Evolutionary conservation across 2,113 vertebrate genomes (phyloP).

Genomic region (Tauraco erythrolophus): DNA sequence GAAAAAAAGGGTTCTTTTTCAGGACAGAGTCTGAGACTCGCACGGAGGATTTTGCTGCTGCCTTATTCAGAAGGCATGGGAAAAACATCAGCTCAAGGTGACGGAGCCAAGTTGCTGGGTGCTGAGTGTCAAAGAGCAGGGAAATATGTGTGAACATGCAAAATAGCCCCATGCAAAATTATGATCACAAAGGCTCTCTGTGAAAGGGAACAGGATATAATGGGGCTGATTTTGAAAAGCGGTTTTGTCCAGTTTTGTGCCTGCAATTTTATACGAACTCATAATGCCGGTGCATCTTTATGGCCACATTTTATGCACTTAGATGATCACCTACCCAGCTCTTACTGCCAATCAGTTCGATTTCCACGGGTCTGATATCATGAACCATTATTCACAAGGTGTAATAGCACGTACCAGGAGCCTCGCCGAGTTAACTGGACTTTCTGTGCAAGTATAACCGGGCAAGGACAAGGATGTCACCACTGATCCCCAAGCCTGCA

Average conservation of each 20-base stretch:
- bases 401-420: neutral
- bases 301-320: neutral
- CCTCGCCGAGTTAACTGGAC: neutral
- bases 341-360: neutral
- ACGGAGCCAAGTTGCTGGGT: neutral
- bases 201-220: neutral
- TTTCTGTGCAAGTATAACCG: neutral
- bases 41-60: neutral
- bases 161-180: neutral
- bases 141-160: neutral
- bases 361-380: neutral
- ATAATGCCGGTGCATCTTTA: neutral
- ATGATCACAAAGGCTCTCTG: neutral
- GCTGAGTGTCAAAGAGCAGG: neutral
- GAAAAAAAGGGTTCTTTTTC: neutral
- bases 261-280: neutral
- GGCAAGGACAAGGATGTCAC: neutral
- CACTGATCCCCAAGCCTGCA: neutral
- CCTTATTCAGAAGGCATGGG: neutral
- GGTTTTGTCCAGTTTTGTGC: neutral
- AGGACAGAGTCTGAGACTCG: neutral
- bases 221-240: neutral
- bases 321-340: neutral
- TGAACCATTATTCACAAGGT: neutral
- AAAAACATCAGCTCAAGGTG: neutral